These are phyloP conservation scores for Sebastes matsubarae DNA, from an alignment of 2,797 vertebrate genomes.

Conservation along the genomic window DNA sequence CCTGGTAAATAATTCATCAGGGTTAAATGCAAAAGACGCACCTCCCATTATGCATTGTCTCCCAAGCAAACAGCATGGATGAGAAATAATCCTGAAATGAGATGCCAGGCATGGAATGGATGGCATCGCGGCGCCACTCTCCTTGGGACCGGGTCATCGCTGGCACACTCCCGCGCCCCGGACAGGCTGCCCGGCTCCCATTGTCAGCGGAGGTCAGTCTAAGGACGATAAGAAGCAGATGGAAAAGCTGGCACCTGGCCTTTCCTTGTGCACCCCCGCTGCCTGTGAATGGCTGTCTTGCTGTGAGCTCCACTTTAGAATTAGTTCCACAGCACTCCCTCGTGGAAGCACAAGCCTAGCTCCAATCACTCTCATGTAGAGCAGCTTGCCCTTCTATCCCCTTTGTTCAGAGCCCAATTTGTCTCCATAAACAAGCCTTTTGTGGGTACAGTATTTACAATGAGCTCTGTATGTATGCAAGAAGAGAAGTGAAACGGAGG, in stretches of 20 bases:
- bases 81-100: conserved; percentile 67
- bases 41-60: conserved; percentile 71
- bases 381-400: conserved; percentile 68
- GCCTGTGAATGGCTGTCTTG: conserved; percentile 69
- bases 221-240: conserved; percentile 84
- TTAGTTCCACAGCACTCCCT: conserved; percentile 78
- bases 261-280: conserved; percentile 65
- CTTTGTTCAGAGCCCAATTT: conserved; percentile 66
- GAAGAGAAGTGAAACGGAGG: conserved; percentile 12
- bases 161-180: conserved; percentile 64
- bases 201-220: conserved; percentile 81
- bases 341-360: conserved; percentile 61
- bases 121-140: conserved; percentile 60
- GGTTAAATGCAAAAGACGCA: conserved; percentile 69
- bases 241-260: conserved; percentile 79
- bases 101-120: conserved; percentile 69
- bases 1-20: conserved; percentile 73
- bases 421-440: conserved; percentile 68
- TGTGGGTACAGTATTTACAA: conserved; percentile 24
- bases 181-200: conserved; percentile 72
- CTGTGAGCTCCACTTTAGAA: conserved; percentile 74
- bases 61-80: conserved; percentile 38
- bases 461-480: conserved; percentile 12
- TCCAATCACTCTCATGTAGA: conserved; percentile 69
- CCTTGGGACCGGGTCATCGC: conserved; percentile 71